Base-by-base conservation (phyloP, 2,797 vertebrate genomes). In the Manis pentadactyla region DNA sequence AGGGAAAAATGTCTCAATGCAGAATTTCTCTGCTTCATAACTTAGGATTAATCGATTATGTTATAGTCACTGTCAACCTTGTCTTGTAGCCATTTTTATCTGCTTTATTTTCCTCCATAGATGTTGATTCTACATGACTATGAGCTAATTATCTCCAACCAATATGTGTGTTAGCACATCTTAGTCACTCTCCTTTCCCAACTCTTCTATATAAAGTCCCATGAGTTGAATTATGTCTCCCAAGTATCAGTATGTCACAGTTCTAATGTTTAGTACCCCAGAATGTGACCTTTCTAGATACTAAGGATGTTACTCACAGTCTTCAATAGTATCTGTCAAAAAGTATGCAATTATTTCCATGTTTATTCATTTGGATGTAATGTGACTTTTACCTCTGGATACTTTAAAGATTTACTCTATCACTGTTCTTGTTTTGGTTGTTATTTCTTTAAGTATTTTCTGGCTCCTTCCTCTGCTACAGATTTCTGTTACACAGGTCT, bases 401-500 rank as follows among this genome's bases (percentile, higher is more conserved):
- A 69, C 18, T 31, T 92, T 74, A 23, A 86, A 64, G 21, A 17
- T 55, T 34, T 79, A 37, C 1, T 78, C 7, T 87, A 37, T 64
- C 13, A 59, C 18, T 85, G 21, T 31, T 66, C 78, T 79, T 39
- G 21, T 61, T 34, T 34, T 57, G 51, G 39, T 4, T 13, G 34
- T 34, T 57, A 57, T 63, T 29, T 94, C 7, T 42, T 63, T 57
- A 61, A 74, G 68, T 55, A 74, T 68, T 89, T 89, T 89, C 46
- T 87, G 31, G 3, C 4, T 94, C 1, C 13, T 21, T 64, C 5
- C 6, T 3, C 19, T 37, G 69, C 63, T 23, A 42, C 68, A 34
- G 39, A 55, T 4, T 71, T 71, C 31, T 27, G 17, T 55, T 49
- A 69, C 37, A 57, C 27, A 73, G 46, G 74, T 75, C 13, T 42